Conservation (phyloP, 1,140 invertebrate genomes). For the honey bee (Apis mellifera) region DNA sequence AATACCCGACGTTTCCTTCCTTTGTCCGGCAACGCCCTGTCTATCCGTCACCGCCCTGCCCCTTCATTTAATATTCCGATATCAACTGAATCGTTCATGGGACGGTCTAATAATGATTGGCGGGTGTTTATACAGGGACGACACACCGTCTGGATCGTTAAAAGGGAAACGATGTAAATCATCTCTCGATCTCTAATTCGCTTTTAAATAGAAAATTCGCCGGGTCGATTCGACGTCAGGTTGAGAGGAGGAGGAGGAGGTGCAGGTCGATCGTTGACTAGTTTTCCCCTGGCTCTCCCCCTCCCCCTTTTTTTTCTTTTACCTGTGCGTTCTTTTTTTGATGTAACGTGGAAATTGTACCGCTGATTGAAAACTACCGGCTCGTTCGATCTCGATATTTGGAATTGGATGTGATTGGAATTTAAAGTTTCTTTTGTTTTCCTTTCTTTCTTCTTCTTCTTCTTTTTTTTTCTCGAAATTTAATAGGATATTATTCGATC, state of each 20-base stretch:
- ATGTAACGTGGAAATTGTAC: slow-evolving; percentile 1
- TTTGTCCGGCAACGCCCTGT: too few species aligned
- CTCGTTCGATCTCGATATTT: background rate
- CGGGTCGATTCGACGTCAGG: background rate
- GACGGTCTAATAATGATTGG: slow-evolving; percentile 40
- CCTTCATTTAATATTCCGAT: slow-evolving; percentile 31
- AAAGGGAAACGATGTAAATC: slow-evolving; percentile 41
- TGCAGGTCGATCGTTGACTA: too few species aligned
- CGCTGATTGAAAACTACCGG: slow-evolving; percentile 13
- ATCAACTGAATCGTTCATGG: slow-evolving; percentile 21
- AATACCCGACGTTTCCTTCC: too few species aligned
- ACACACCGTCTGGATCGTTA: background rate
- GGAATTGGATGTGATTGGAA: background rate
- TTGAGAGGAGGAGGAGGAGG: too few species aligned
- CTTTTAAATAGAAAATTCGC: background rate
- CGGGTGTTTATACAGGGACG: slow-evolving; percentile 32
- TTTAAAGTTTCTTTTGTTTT: background rate
- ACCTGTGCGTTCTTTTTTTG: background rate
- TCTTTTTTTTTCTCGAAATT: too few species aligned
- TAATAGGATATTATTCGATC: too few species aligned
- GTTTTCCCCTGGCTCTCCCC: background rate
- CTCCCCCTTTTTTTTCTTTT: background rate
- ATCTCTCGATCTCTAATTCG: slow-evolving; percentile 24
- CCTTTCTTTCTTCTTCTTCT: background rate
- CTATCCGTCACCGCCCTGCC: background rate